A percentile compares a stretch with the other conserved stretches of the same genome.
Evolutionary conservation across 2,113 vertebrate species (phyloP).

Genomic region (Sapayoa aenigma): DNA sequence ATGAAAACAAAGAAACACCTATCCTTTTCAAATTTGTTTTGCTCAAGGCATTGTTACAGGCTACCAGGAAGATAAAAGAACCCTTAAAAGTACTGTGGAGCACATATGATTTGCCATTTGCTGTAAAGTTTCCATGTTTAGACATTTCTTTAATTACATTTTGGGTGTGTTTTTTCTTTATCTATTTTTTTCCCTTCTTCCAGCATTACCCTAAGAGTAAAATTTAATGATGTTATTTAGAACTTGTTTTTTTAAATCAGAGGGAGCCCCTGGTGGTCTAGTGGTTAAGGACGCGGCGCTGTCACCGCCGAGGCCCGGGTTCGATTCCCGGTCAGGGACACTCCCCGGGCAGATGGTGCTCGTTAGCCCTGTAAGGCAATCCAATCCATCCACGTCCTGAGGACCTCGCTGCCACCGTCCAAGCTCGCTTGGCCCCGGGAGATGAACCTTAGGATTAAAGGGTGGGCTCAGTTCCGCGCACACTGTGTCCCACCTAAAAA

Average conservation of each 20-base stretch:
- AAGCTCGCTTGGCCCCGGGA: too few relatives aligned
- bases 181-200: not conserved
- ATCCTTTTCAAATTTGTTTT: not conserved
- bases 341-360: too few relatives aligned
- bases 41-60: slow-evolving; percentile 69
- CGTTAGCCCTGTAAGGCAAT: too few relatives aligned
- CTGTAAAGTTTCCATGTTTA: slow-evolving; percentile 37
- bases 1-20: slow-evolving; percentile 21
- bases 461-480: too few relatives aligned
- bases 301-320: too few relatives aligned
- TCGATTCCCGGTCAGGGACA: too few relatives aligned
- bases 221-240: slow-evolving; percentile 71
- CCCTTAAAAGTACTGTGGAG: slow-evolving; percentile 36
- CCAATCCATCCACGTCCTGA: too few relatives aligned
- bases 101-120: slow-evolving; percentile 60
- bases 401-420: too few relatives aligned
- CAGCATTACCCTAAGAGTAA: slow-evolving; percentile 50
- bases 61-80: slow-evolving; percentile 52
- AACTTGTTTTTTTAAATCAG: not conserved
- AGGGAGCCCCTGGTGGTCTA: too few relatives aligned
- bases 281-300: too few relatives aligned
- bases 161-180: not conserved
- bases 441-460: too few relatives aligned
- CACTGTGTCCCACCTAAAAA: too few relatives aligned
- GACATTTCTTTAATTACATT: slow-evolving; percentile 73